Evolutionary conservation across 2,797 vertebrate genomes (phyloP), one percentile per base, ranked within the genome.

Genomic region (Chrosomus eos): DNA sequence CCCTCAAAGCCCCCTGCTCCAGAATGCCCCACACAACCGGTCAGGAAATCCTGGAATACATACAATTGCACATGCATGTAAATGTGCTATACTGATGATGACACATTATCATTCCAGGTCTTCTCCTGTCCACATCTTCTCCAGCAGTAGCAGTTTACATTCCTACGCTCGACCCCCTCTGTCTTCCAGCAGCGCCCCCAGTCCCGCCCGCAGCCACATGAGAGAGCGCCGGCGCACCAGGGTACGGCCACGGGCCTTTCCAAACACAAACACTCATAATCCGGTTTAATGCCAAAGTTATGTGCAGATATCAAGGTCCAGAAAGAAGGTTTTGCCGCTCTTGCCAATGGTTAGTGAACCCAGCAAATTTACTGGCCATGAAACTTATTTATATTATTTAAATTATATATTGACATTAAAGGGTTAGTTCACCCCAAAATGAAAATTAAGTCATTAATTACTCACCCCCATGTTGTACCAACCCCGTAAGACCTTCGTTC

Each of bases 81-180:
- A 51, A 55, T 0, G 75, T 33, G 79, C n/a, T 9, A n/a, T 62
- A 82, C 86, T 90, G 86, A 90, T 0, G 90, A 92, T 55, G 55
- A 2, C 4, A 18, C n/a, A 36, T 77, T 45, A n/a, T 70, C 31
- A 14, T 88, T 85, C 77, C 92, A 99, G 98, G 95, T 98, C 98
- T 91, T 99, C 98, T 95, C 98, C 98, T 90, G 97, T 99, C 90
- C 98, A 98, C 93, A 98, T 99, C 93, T 97, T 99, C 94, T 97
- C 97, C 92, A 98, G 93, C 93, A 99, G 98, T 93, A 99, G 98
- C 94, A 99, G 98, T 98, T 99, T 99, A 98, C 98, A 99, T 99
- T 99, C 98, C 96, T 99, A 99, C 72, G 98, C 98, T 85, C 97
- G 98, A 81, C 98, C 98, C 86, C 98, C 98, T n/a, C 95, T 97